Conservation (phyloP, 2,113 vertebrate species). For the Lethenteron camtschaticum region DNA sequence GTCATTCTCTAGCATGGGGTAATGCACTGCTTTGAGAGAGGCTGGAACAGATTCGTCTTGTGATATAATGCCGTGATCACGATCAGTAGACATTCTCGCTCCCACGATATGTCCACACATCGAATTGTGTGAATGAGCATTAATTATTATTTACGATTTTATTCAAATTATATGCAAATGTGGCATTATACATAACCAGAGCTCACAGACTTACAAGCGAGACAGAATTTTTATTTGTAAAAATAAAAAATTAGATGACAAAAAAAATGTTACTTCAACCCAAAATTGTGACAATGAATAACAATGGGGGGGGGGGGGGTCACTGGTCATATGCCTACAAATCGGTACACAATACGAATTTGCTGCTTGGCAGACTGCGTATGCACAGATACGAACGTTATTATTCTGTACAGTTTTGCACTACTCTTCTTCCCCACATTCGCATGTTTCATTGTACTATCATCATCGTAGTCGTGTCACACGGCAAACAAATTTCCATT, state of each 20-base stretch:
- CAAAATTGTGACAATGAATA: neutral
- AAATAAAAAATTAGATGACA: neutral
- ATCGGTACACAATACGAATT: neutral
- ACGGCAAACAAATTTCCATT: too few species aligned
- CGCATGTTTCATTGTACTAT: neutral
- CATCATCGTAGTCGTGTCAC: neutral
- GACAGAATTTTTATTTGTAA: neutral
- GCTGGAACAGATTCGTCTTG: neutral
- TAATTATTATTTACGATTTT: neutral
- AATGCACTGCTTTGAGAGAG: neutral
- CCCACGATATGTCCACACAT: neutral
- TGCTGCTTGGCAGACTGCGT: neutral
- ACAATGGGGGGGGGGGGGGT: neutral
- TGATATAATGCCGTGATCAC: neutral
- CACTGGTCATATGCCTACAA: neutral
- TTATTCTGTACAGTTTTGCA: neutral
- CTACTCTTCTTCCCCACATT: neutral
- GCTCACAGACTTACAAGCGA: neutral
- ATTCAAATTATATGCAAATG: neutral
- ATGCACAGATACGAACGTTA: neutral
- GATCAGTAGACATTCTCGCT: neutral
- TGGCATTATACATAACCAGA: neutral
- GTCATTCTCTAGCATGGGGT: too few species aligned
- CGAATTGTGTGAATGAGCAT: neutral
- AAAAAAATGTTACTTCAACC: neutral